phyloP scores from a whole-genome alignment of 2,797 vertebrate species.

The Lophius americanus region DNA sequence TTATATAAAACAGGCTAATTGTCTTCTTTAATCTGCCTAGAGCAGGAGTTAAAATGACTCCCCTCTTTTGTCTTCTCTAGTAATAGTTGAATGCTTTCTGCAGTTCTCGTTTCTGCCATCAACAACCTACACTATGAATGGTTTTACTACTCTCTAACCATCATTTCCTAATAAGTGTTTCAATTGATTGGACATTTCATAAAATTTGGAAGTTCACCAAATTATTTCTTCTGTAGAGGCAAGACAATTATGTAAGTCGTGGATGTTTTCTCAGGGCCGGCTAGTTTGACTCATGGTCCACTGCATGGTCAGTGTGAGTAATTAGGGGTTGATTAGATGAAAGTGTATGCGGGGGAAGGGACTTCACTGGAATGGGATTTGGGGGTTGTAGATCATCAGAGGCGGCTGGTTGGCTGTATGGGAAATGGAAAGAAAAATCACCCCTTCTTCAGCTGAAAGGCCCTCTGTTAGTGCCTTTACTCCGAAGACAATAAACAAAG shows the following conservation, averaged over 20 bases:
- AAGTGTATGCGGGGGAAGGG: constrained; percentile 75
- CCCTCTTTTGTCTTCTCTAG: not conserved
- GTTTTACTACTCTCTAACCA: not conserved
- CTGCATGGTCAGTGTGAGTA: constrained; percentile 73
- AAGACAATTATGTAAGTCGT: constrained; percentile 28
- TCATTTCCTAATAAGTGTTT: not conserved
- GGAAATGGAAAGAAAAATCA: constrained; percentile 57
- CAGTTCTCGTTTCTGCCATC: not conserved
- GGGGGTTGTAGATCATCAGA: constrained; percentile 70
- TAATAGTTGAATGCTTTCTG: not conserved
- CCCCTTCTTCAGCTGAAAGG: constrained; percentile 44
- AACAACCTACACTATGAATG: constrained; percentile 26
- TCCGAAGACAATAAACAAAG: constrained; percentile 70
- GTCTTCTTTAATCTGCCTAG: constrained; percentile 2
- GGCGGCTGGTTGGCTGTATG: constrained; percentile 30
- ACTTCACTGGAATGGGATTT: constrained; percentile 66
- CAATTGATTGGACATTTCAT: not conserved
- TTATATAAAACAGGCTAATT: not conserved
- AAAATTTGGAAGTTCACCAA: not conserved
- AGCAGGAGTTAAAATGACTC: constrained; percentile 19
- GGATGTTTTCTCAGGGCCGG: constrained; percentile 30
- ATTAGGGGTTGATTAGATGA: constrained; percentile 82
- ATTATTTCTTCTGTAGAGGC: constrained; percentile 3
- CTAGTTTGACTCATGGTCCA: constrained; percentile 42
- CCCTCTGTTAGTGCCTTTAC: constrained; percentile 51